A percentile compares a stretch with the other conserved stretches of the same genome.
These are phyloP conservation scores for Equus przewalskii DNA, from an alignment of 2,113 vertebrate genomes.

Conservation along the genomic window DNA sequence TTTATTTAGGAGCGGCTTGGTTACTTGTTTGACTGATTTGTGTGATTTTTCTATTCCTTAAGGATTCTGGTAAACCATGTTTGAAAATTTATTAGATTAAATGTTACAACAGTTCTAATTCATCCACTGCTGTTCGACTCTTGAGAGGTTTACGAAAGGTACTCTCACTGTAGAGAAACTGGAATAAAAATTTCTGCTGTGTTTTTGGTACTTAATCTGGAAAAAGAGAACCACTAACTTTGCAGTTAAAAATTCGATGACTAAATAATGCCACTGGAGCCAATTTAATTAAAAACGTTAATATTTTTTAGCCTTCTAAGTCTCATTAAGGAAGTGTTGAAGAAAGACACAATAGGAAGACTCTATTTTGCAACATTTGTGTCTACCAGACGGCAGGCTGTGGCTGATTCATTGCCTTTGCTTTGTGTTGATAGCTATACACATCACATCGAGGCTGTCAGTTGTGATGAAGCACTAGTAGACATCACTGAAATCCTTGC, in stretches of 20 bases:
- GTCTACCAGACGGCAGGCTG: slow-evolving; percentile 74
- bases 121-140: neutral
- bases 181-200: neutral
- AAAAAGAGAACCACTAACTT: slow-evolving; percentile 21
- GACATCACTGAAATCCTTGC: slow-evolving; percentile 94
- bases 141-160: neutral
- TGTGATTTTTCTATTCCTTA: neutral
- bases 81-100: slow-evolving; percentile 47
- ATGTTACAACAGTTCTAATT: neutral
- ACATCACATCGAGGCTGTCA: slow-evolving; percentile 97
- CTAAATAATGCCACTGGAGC: neutral
- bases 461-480: slow-evolving; percentile 97
- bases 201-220: slow-evolving; percentile 31
- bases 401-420: slow-evolving; percentile 83
- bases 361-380: slow-evolving; percentile 74
- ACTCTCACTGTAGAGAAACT: neutral
- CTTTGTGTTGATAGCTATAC: slow-evolving; percentile 93
- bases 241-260: slow-evolving; percentile 4
- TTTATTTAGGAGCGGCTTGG: neutral
- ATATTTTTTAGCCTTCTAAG: neutral
- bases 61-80: neutral
- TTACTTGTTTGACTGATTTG: neutral
- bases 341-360: slow-evolving; percentile 55
- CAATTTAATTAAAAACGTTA: slow-evolving; percentile 11
- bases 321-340: neutral